phyloP scores from a whole-genome alignment of 2,888 invertebrate genomes.

The Tribolium freemani region DNA sequence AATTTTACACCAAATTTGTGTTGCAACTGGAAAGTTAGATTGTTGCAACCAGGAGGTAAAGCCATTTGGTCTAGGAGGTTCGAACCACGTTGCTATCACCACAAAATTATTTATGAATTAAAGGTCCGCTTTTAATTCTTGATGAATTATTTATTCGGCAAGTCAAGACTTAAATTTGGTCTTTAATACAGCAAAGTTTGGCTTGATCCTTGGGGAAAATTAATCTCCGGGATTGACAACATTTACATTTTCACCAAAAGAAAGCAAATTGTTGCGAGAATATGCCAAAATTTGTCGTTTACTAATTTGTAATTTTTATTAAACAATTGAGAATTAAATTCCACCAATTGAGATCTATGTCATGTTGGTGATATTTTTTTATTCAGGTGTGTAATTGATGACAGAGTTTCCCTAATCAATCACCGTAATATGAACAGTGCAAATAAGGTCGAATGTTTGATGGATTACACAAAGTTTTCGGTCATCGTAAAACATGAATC shows the following conservation, averaged over 20 bases:
- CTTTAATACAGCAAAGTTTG: neutral
- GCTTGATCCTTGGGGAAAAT: neutral
- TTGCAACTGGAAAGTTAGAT: neutral
- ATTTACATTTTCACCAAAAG: neutral
- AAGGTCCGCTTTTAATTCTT: too few species aligned
- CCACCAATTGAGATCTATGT: neutral
- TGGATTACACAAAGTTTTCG: too few species aligned
- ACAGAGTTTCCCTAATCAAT: neutral
- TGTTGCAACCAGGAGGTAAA: neutral
- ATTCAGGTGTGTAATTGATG: neutral
- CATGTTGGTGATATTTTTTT: neutral
- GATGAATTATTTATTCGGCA: neutral
- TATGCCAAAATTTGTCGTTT: too few species aligned
- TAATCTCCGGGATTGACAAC: neutral
- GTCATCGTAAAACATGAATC: too few species aligned
- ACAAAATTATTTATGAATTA: neutral
- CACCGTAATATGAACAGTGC: neutral
- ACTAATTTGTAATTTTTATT: too few species aligned
- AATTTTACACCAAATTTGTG: conserved; percentile 11
- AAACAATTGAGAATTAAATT: too few species aligned
- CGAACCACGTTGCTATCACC: too few species aligned
- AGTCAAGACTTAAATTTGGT: neutral
- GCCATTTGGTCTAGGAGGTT: too few species aligned
- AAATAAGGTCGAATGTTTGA: neutral
- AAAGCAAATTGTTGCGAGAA: neutral